Evolutionary conservation across 2,888 invertebrate genomes (phyloP).

Genomic region (Melangyna quadrimaculata): DNA sequence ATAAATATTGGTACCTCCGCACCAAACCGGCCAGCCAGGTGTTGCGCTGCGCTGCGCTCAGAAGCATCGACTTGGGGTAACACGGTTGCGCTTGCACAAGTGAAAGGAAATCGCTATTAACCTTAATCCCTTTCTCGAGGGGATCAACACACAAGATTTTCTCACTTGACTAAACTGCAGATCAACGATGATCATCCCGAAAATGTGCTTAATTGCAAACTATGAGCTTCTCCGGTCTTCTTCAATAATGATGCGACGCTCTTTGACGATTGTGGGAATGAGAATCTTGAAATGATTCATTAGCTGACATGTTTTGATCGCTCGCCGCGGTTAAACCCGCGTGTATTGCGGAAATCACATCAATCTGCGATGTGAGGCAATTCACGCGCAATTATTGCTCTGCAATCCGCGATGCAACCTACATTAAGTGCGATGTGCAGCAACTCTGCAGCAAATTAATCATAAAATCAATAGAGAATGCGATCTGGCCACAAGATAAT

Average conservation of each 20-base stretch:
- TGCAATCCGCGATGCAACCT: neutral
- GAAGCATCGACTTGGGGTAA: conserved; percentile 32
- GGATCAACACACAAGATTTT: conserved; percentile 40
- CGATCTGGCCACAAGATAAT: conserved; percentile 66
- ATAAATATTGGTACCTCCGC: conserved; percentile 59
- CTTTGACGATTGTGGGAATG: conserved; percentile 54
- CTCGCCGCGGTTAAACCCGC: neutral
- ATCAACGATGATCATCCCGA: conserved; percentile 25
- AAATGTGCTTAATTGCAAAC: conserved; percentile 56
- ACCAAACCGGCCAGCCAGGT: conserved; percentile 40
- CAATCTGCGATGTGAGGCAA: conserved; percentile 22
- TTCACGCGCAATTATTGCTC: conserved; percentile 19
- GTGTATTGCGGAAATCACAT: conserved; percentile 42
- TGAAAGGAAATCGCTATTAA: conserved; percentile 58
- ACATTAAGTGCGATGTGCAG: conserved; percentile 13
- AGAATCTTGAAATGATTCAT: conserved; percentile 53
- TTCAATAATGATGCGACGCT: neutral
- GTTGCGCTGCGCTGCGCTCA: neutral
- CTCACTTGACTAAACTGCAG: conserved; percentile 1
- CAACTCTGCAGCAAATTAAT: conserved; percentile 54
- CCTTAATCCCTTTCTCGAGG: conserved; percentile 63
- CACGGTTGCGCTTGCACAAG: conserved; percentile 48
- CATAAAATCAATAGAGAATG: conserved; percentile 65
- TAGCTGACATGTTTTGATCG: conserved; percentile 63
- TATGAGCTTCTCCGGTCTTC: conserved; percentile 1